A percentile compares a stretch with the other conserved stretches of the same genome.
Conservation (phyloP, 2,888 invertebrate species). For the Tribolium freemani region DNA sequence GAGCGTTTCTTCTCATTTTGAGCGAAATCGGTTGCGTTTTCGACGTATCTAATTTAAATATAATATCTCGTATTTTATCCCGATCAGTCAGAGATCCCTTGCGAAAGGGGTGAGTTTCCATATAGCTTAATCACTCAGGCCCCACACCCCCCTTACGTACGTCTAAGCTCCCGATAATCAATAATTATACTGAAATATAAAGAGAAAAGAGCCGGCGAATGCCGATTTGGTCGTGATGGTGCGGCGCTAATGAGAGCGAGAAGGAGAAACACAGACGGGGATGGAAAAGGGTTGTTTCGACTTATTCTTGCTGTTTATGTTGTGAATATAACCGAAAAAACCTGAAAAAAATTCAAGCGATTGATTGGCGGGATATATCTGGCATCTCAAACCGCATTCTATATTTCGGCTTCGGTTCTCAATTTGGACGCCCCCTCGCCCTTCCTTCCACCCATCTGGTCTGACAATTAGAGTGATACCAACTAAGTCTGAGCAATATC, state of each 20-base stretch:
- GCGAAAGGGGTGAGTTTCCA: constrained; percentile 71
- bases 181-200: constrained; percentile 76
- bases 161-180: constrained; percentile 72
- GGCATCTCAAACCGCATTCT: constrained; percentile 44
- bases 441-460: constrained; percentile 49
- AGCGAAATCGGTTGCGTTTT: not conserved
- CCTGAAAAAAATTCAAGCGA: constrained; percentile 50
- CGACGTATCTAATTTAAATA: constrained; percentile 67
- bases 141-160: constrained; percentile 63
- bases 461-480: constrained; percentile 68
- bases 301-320: constrained; percentile 55
- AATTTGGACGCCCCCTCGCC: constrained; percentile 50
- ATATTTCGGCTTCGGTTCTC: constrained; percentile 58
- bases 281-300: constrained; percentile 35
- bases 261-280: constrained; percentile 8
- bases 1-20: constrained; percentile 6
- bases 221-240: constrained; percentile 59
- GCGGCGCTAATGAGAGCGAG: constrained; percentile 57
- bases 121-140: constrained; percentile 72
- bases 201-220: constrained; percentile 68
- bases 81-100: constrained; percentile 66
- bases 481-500: constrained; percentile 67
- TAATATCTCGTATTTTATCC: constrained; percentile 68
- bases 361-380: constrained; percentile 41
- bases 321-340: constrained; percentile 22